These are phyloP conservation scores for Thaumetopoea pityocampa DNA, from an alignment of 1,140 invertebrate species.

Conservation along the genomic window DNA sequence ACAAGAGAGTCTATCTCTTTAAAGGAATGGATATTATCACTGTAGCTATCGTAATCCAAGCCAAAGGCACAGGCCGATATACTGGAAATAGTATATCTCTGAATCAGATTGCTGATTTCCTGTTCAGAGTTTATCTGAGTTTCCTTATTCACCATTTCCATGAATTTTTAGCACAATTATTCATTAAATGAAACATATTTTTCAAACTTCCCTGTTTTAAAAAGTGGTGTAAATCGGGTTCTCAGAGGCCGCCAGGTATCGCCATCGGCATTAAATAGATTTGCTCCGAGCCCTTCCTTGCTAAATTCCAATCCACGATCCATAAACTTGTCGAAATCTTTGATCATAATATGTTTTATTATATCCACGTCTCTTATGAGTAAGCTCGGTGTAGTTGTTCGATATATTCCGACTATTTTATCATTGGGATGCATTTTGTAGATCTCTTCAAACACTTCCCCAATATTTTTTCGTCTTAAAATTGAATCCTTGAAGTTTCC, in stretches of 20 bases:
- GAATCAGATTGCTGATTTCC: conserved; percentile 56
- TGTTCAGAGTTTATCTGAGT: conserved; percentile 27
- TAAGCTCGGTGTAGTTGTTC: conserved; percentile 62
- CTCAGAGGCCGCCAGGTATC: conserved; percentile 77
- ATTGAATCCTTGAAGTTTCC: conserved; percentile 29
- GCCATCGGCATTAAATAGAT: conserved; percentile 64
- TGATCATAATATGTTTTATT: conserved; percentile 77
- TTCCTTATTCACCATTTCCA: conserved; percentile 28
- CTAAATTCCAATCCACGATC: conserved; percentile 68
- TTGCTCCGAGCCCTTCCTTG: conserved; percentile 69
- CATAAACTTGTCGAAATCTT: conserved; percentile 76
- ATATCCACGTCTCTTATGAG: conserved; percentile 77
- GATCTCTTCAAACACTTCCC: conserved; percentile 22
- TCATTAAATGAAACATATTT: conserved; percentile 68
- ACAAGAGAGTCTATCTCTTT: conserved; percentile 27
- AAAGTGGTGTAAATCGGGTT: conserved; percentile 74
- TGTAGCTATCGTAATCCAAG: conserved; percentile 64
- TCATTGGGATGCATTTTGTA: conserved; percentile 37
- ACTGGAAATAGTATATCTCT: conserved; percentile 61
- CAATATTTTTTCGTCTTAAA: conserved; percentile 23
- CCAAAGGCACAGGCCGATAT: conserved; percentile 78
- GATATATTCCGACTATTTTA: conserved; percentile 47
- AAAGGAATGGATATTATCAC: conserved; percentile 19
- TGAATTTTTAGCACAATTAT: conserved; percentile 48
- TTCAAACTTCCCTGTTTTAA: conserved; percentile 79